Conservation (phyloP, 2,797 vertebrate species). For the Zenarchopterus dispar region DNA sequence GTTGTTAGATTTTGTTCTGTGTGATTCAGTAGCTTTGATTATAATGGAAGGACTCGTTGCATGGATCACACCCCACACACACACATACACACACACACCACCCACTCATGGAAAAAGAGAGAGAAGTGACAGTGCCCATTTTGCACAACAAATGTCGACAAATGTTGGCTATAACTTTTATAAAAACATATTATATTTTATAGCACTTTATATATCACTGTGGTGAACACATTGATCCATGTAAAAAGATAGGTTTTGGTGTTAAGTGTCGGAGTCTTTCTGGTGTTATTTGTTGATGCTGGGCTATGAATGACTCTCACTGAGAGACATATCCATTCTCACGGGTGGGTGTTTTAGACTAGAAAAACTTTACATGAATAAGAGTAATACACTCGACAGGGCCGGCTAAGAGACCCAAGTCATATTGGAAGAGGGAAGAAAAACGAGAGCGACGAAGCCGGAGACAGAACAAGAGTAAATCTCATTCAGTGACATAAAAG, state of each 20-base stretch:
- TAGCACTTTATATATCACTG: neutral
- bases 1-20: conserved; percentile 44
- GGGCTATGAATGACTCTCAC: neutral
- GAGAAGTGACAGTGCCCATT: neutral
- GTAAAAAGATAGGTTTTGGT: neutral
- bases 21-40: conserved; percentile 62
- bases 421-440: no score
- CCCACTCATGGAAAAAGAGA: neutral
- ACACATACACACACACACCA: no score
- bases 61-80: conserved; percentile 12
- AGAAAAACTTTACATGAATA: no score
- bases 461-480: no score
- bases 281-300: neutral
- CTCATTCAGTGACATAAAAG: no score
- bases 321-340: no score
- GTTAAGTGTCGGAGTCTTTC: neutral
- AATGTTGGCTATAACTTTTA: neutral
- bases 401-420: no score
- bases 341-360: no score
- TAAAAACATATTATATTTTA: neutral
- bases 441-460: no score
- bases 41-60: conserved; percentile 40
- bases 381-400: no score
- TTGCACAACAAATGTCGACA: no score
- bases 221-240: conserved; percentile 10